Conservation (phyloP, 53 echinoderm and acorn worm species). For the Paracentrotus lividus region DNA sequence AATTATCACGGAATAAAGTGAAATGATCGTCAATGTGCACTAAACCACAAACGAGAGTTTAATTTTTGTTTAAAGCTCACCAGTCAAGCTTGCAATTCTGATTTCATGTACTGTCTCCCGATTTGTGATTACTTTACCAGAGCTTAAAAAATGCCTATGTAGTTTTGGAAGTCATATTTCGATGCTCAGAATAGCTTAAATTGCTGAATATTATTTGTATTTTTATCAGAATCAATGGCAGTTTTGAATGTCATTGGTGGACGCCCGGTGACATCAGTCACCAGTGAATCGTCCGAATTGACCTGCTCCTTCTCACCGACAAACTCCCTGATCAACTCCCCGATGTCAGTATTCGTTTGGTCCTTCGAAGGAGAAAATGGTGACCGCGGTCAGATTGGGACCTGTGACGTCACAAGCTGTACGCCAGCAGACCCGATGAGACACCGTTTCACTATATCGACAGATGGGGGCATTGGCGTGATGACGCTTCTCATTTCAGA, state of each 20-base stretch:
- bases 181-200: no score
- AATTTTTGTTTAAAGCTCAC: no score
- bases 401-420: background rate
- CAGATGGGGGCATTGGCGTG: background rate
- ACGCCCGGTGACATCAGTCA: background rate
- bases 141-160: no score
- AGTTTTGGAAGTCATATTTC: no score
- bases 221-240: background rate
- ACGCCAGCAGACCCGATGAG: background rate
- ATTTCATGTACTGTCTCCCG: no score
- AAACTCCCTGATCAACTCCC: background rate
- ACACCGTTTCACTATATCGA: background rate
- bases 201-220: background rate
- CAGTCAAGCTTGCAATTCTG: no score
- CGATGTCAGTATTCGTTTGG: background rate
- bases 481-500: background rate
- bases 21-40: no score
- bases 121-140: no score
- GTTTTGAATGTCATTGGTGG: background rate
- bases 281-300: background rate
- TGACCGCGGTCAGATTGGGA: background rate
- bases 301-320: conserved; percentile 3
- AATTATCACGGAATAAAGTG: no score
- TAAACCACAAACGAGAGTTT: no score
- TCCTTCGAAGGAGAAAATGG: background rate